These are phyloP conservation scores for Lytechinus pictus DNA, from an alignment of 35 echinoderm and acorn worm genomes.

Conservation along the genomic window DNA sequence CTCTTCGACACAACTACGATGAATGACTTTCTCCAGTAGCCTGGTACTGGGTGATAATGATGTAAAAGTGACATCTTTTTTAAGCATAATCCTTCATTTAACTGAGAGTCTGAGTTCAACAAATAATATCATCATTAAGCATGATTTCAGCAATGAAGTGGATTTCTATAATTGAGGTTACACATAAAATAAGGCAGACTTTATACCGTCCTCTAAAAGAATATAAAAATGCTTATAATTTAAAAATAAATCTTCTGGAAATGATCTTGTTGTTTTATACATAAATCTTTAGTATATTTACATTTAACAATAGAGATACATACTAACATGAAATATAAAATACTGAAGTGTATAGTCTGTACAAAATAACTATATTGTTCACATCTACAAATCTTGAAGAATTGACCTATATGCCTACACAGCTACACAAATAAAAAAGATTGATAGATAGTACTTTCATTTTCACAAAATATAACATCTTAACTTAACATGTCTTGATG, in stretches of 20 bases:
- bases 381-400: neutral
- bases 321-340: neutral
- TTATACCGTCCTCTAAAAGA: neutral
- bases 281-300: constrained; percentile 21
- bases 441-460: neutral
- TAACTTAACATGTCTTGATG: neutral
- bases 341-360: neutral
- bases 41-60: neutral
- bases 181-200: neutral
- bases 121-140: neutral
- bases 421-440: neutral
- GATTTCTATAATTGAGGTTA: neutral
- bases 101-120: neutral
- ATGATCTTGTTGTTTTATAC: neutral
- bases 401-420: neutral
- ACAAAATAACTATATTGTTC: neutral
- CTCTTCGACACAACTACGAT: too few relatives aligned
- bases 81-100: neutral
- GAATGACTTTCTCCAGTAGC: neutral
- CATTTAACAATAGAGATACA: neutral
- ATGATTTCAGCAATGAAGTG: neutral
- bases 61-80: neutral
- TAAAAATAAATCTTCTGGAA: constrained; percentile 7
- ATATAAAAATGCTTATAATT: neutral
- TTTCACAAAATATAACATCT: neutral